These are phyloP conservation scores for Aviceda subcristata DNA, from an alignment of 2,113 vertebrate species.

Conservation along the genomic window DNA sequence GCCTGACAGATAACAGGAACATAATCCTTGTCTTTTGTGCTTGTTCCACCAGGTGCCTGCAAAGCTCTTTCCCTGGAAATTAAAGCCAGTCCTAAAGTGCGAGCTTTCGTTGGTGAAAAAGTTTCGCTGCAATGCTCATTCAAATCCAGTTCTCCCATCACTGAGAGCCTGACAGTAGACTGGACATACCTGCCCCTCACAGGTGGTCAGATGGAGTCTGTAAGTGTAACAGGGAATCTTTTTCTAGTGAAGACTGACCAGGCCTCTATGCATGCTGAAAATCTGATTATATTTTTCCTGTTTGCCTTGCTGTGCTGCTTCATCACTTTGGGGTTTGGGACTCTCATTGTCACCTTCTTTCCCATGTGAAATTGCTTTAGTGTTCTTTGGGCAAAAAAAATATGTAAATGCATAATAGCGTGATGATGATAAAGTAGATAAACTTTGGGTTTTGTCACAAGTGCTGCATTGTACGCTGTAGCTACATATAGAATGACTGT, in stretches of 20 bases:
- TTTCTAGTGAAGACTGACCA: neutral
- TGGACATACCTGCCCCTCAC: conserved; percentile 83
- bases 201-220: conserved; percentile 75
- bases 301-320: neutral
- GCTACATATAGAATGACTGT: too few relatives aligned
- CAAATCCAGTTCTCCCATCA: conserved; percentile 74
- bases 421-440: neutral
- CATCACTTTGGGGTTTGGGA: neutral
- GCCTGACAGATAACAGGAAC: fast-evolving
- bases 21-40: neutral
- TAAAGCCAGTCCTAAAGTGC: conserved; percentile 72
- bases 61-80: conserved; percentile 74
- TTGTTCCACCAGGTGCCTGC: conserved; percentile 53
- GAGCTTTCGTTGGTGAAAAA: conserved; percentile 74
- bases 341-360: fast-evolving
- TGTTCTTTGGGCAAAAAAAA: neutral
- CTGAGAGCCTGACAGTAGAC: conserved; percentile 81
- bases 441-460: neutral
- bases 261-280: neutral
- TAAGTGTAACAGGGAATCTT: conserved; percentile 44
- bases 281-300: neutral
- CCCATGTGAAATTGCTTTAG: neutral
- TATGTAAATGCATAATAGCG: fast-evolving
- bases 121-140: conserved; percentile 83
- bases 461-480: fast-evolving